Base-by-base conservation (phyloP, 2,113 vertebrate species). In the Tyrannus savana region DNA sequence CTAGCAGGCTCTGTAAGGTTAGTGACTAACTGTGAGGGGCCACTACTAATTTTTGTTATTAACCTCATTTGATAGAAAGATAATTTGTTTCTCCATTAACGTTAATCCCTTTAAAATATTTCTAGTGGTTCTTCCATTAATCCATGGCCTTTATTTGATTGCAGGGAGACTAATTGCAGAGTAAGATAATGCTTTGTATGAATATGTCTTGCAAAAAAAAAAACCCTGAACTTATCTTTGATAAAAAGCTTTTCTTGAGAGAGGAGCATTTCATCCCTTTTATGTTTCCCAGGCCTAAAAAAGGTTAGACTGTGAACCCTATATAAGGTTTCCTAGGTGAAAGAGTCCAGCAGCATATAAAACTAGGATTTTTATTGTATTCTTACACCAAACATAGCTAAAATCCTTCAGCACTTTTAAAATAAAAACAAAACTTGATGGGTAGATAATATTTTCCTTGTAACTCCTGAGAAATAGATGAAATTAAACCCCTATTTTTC, bases 91-190 rank as follows among this genome's bases (percentile, higher is more conserved):
- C 81, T 85, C 87, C 75, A 93, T 94, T 94, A 95, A 42, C 0
- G 0, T 89, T 96, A 93, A 91, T 95, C 81, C 55, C 74, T 83
- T 55, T 93, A 88, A 95, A 96, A 93, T 85, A 94, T 76, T 94
- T 91, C 84, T 66, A 91, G 82, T 79, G 63, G 28, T 76, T 93
- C 89, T 94, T 30, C 71, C 80, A 73, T 93, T 94, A 96, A 93
- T 79, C 52, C 49, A 49, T 89, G 77, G 9, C 69, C 73, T 91
- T 89, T 87, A 81, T 93, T 71, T 97, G 87, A 94, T 87, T 94
- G 77, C 80, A 79, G 46, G 52, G 66, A 67, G 56, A 87, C 44
- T 73, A 83, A 82, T 5, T 87, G 74, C 41, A 85, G 78, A 89
- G 16, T 58, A 80, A 87, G 62, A 69, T 53, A 93, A 89, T 85